These are phyloP conservation scores for Oryzias woworae DNA, from an alignment of 2,113 vertebrate species.

Conservation along the genomic window DNA sequence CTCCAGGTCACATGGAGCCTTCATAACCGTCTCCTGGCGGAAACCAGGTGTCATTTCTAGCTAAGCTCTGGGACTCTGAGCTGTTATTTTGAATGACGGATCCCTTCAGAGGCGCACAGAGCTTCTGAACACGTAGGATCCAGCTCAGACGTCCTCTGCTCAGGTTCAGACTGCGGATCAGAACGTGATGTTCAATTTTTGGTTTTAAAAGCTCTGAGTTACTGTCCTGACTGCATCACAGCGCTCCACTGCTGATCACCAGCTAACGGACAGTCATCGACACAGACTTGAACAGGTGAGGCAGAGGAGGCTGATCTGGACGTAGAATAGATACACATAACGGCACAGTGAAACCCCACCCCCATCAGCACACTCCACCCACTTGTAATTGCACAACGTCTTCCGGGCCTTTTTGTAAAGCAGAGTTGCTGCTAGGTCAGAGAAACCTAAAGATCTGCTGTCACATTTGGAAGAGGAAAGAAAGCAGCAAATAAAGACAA, in stretches of 20 bases:
- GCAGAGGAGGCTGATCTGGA: slow-evolving; percentile 12
- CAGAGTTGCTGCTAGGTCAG: not conserved
- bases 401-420: slow-evolving; percentile 35
- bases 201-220: slow-evolving; percentile 3
- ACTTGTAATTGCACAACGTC: slow-evolving; percentile 47
- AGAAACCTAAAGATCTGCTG: slow-evolving; percentile 8
- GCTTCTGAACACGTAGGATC: slow-evolving; percentile 32
- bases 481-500: slow-evolving; percentile 45
- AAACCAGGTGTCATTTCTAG: slow-evolving; percentile 6
- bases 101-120: slow-evolving; percentile 47
- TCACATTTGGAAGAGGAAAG: slow-evolving; percentile 32
- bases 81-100: slow-evolving; percentile 27
- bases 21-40: slow-evolving; percentile 15
- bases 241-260: not conserved
- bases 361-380: not conserved
- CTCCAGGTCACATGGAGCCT: slow-evolving; percentile 3
- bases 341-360: slow-evolving; percentile 15
- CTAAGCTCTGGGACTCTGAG: slow-evolving; percentile 15
- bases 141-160: slow-evolving; percentile 26
- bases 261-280: not conserved
- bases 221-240: not conserved
- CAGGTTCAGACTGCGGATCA: not conserved
- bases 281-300: slow-evolving; percentile 31
- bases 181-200: not conserved
- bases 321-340: slow-evolving; percentile 5